These are phyloP conservation scores for Tiliacea citrago DNA, from an alignment of 2,888 invertebrate species.

Conservation along the genomic window DNA sequence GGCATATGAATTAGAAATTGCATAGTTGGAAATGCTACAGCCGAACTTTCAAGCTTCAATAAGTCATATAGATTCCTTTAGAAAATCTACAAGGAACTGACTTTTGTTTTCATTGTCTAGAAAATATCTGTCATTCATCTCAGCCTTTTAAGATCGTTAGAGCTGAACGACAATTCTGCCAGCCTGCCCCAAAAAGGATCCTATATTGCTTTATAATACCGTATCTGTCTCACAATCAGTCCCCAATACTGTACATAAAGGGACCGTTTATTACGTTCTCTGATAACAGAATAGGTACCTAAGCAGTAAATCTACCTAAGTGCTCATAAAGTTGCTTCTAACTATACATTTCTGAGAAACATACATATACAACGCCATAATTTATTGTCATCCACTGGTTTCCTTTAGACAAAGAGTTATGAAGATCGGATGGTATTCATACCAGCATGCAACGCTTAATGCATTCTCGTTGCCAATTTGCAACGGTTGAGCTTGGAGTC, in stretches of 20 bases:
- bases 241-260: slow-evolving; percentile 32
- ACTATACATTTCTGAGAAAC: slow-evolving; percentile 24
- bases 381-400: slow-evolving; percentile 16
- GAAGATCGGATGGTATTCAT: background rate
- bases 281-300: slow-evolving; percentile 38
- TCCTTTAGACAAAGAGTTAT: slow-evolving; percentile 1
- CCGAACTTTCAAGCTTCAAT: background rate
- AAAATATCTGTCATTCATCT: background rate
- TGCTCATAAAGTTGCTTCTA: slow-evolving; percentile 45
- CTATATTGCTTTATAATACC: slow-evolving; percentile 2
- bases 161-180: background rate
- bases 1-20: background rate
- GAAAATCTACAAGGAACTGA: background rate
- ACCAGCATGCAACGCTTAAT: background rate
- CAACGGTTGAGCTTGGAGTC: background rate
- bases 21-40: background rate
- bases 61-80: no score
- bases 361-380: slow-evolving; percentile 6
- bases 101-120: background rate
- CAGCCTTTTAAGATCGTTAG: background rate
- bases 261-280: slow-evolving; percentile 28
- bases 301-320: slow-evolving; percentile 38
- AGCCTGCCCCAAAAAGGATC: background rate
- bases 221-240: slow-evolving; percentile 36
- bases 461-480: background rate